Evolutionary conservation across 2,888 invertebrate species (phyloP).

Genomic region (Fragum sueziense): DNA sequence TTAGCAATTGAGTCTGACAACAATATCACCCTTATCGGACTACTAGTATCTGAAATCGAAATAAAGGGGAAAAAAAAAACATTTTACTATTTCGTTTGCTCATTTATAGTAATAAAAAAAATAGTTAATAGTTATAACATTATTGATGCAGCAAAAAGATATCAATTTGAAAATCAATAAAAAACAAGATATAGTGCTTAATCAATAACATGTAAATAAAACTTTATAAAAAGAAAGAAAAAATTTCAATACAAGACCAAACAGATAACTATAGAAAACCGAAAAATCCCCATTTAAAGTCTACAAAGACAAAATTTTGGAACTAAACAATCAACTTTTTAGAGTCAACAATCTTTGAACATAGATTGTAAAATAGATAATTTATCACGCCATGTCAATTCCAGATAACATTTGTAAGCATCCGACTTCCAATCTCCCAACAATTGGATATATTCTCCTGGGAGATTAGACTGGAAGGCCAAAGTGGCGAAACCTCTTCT

Average conservation of each 20-base stretch:
- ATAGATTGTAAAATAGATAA: neutral
- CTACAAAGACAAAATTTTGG: no score
- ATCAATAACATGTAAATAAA: no score
- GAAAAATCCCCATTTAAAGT: no score
- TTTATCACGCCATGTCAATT: neutral
- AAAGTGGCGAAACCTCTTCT: constrained; percentile 12
- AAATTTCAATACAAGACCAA: no score
- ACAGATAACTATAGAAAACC: no score
- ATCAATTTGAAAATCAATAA: no score
- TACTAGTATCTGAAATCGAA: neutral
- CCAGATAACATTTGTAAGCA: neutral
- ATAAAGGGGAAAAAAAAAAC: neutral
- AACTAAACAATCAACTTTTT: neutral
- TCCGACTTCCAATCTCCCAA: constrained; percentile 7
- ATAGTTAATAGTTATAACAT: no score
- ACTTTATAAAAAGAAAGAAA: no score
- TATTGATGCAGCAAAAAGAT: no score
- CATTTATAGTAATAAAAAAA: no score
- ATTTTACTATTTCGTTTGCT: neutral
- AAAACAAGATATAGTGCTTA: no score
- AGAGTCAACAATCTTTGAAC: neutral
- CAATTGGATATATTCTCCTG: constrained; percentile 11
- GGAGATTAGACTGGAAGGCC: neutral
- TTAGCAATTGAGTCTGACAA: constrained; percentile 1
- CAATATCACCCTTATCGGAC: neutral